phyloP scores from a whole-genome alignment of 1,140 invertebrate species.

The Calliopsis andreniformis region DNA sequence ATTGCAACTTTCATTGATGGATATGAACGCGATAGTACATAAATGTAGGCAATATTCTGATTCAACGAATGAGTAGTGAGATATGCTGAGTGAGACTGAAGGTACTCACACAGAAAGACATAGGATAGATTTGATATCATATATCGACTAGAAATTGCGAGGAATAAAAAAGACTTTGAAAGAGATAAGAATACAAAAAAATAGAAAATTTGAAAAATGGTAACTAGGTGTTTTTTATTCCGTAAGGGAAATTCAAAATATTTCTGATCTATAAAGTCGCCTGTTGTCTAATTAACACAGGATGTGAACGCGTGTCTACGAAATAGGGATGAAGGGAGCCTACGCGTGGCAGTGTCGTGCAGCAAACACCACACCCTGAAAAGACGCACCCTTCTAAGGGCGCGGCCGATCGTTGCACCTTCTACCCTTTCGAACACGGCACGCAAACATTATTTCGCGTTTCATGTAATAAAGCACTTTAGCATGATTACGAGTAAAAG shows the following conservation, averaged over 20 bases:
- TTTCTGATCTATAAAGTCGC: background rate
- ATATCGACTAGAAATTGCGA: no score
- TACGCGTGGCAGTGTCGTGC: constrained; percentile 39
- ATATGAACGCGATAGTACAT: background rate
- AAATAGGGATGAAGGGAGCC: constrained; percentile 40
- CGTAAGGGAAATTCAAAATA: no score
- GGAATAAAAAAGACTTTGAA: no score
- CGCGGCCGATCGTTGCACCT: constrained; percentile 68
- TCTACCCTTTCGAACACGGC: constrained; percentile 61
- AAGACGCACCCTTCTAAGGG: constrained; percentile 64
- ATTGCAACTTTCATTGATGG: background rate
- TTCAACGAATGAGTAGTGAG: background rate
- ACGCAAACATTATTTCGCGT: constrained; percentile 65
- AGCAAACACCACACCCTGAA: constrained; percentile 64
- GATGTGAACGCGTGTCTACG: background rate
- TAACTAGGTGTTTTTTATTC: no score
- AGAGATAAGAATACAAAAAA: no score
- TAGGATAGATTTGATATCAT: no score
- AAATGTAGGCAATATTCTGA: background rate
- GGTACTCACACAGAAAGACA: no score
- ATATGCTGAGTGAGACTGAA: background rate
- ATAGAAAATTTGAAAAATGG: no score
- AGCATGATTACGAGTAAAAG: constrained; percentile 64
- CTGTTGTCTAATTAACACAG: constrained; percentile 9
- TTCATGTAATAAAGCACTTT: constrained; percentile 68